Evolutionary conservation across 1,140 invertebrate genomes (phyloP).

Genomic region (Scylla paramamosain): DNA sequence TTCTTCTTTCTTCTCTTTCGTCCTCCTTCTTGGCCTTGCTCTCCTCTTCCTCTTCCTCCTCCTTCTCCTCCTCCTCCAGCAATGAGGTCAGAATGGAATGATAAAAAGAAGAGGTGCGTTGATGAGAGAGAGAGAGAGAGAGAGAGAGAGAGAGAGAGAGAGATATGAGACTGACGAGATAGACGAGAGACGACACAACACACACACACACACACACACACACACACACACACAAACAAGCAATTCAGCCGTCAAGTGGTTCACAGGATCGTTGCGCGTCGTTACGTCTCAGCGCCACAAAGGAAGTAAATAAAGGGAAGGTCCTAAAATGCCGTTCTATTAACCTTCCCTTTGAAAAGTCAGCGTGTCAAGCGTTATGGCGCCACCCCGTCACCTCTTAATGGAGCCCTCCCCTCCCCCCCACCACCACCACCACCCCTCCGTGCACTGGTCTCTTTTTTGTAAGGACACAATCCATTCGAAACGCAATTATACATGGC

Average conservation of each 20-base stretch:
- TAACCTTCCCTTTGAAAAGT: not conserved
- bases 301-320: too few relatives aligned
- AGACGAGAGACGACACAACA: not conserved
- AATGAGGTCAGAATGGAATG: too few relatives aligned
- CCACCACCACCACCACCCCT: not conserved
- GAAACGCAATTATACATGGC: constrained; percentile 25
- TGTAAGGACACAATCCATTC: constrained; percentile 47
- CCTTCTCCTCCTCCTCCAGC: not conserved
- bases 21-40: not conserved
- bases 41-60: not conserved
- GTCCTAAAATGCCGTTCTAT: not conserved
- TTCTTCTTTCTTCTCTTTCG: not conserved
- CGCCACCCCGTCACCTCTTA: too few relatives aligned
- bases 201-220: not conserved
- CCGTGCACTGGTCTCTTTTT: not conserved
- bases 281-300: not conserved
- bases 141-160: constrained; percentile 33
- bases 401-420: too few relatives aligned
- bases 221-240: constrained; percentile 26
- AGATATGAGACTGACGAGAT: too few relatives aligned
- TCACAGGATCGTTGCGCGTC: not conserved
- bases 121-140: constrained; percentile 45
- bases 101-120: too few relatives aligned
- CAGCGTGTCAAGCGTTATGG: too few relatives aligned
- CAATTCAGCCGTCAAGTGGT: not conserved